Evolutionary conservation across 1,140 invertebrate species (phyloP), one percentile per base, ranked within the genome.

Genomic region (Phocides pigmalion): DNA sequence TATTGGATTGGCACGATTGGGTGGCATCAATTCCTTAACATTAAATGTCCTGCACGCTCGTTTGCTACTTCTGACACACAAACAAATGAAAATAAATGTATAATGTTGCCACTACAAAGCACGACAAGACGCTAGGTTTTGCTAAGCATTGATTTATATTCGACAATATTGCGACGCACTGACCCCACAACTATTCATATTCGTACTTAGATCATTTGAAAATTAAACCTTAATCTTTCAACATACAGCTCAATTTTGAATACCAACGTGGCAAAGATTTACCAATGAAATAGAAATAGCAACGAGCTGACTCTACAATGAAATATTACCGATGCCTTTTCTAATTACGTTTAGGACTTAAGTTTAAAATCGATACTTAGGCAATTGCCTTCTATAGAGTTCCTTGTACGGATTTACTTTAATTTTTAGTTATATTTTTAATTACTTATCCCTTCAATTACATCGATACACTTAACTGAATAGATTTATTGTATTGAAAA

Each of bases 121-220:
- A 41, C 11, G 28, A 61, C 39, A 5, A 3, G 4, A 35, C 51
- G 46, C 49, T 51, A 74, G 39, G 59, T 47, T 63, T 67, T 64
- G 53, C 66, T 56, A 68, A 70, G 62, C 64, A 59, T 54, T 76
- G 74, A 76, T 76, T 76, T 76, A 76, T 73, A 76, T 70, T 64
- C 62, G 66, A 71, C 74, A 71, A 76, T 76, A 76, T 73, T 72
- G 68, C 74, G 58, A 73, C 66, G 63, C 70, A 68, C 63, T 70
- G 70, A 68, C 74, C 64, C 62, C 50, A 19, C 51, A 35, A 66
- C 65, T 72, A 66, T 66, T 74, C 59, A 70, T 73, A 44, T 14
- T 22, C 3, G 1, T 37, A 41, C 4, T 16, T 42, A 35, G 9
- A 4, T 14, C 58, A 3, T 5, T 25, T 50, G 17, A 15, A 41